Conservation (phyloP, 2,113 vertebrate genomes). For the Lasiurus borealis region DNA sequence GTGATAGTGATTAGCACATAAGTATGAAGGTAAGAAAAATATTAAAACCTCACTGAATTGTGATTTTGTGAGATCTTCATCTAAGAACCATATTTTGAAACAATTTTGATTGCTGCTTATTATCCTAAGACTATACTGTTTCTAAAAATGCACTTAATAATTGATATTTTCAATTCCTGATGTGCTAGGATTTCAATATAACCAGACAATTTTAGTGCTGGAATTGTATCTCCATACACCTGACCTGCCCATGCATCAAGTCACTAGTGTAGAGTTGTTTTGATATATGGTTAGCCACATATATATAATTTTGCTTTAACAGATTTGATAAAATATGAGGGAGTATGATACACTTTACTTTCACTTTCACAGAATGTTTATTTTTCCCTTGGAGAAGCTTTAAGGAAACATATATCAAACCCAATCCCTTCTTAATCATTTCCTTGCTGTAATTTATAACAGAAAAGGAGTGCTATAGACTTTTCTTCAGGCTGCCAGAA, state of each 20-base stretch:
- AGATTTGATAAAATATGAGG: conserved; percentile 69
- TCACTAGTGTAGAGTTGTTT: not conserved
- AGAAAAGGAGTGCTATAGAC: not conserved
- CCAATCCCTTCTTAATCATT: conserved; percentile 63
- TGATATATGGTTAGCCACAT: conserved; percentile 46
- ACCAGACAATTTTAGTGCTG: not conserved
- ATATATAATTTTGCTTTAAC: conserved; percentile 64
- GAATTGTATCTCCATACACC: not conserved
- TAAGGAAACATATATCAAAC: conserved; percentile 64
- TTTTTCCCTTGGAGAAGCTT: conserved; percentile 74
- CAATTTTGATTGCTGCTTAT: not conserved
- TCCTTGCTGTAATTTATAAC: conserved; percentile 55
- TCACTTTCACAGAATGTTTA: conserved; percentile 73
- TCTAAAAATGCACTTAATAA: not conserved
- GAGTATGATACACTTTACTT: conserved; percentile 66
- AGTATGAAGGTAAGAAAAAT: not conserved
- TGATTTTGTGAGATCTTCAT: not conserved
- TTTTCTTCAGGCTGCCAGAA: not conserved
- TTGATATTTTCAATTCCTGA: not conserved
- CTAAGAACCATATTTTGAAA: not conserved
- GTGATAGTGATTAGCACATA: not conserved
- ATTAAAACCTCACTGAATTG: not conserved
- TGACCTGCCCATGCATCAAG: conserved; percentile 58
- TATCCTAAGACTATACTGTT: not conserved
- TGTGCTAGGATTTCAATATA: not conserved